Evolutionary conservation across 1,140 invertebrate genomes (phyloP), one percentile per base, ranked within the genome.

Genomic region (Lepidurus packardi): DNA sequence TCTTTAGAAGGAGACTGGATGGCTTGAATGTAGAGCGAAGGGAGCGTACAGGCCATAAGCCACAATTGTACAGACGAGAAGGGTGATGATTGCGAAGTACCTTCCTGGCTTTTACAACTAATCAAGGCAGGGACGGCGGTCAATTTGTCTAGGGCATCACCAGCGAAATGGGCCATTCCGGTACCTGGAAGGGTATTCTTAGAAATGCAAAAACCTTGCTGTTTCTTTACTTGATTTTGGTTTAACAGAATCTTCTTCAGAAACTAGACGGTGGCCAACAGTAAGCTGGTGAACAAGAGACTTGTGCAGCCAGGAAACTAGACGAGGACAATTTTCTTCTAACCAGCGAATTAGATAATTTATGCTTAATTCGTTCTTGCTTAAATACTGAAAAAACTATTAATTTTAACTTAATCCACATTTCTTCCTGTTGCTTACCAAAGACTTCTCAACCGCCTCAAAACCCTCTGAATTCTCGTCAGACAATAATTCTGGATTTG

Each of bases 281-380:
- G 91, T 91, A 41, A 95, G 84, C 77, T 91, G 89, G 83, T 94
- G 92, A 10, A 94, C 89, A 78, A 91, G 88, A 78, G 88, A 92
- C 83, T 92, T 90, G 84, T 95, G 93, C n/a, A 94, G 86, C 1
- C 92, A 90, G 21, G 91, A 85, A 11, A 94, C 87, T 21, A 94
- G 85, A 73, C 92, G 86, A 25, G 92, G 91, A 81, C 91, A 91
- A 86, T 94, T 90, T 80, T 90, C 88, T 80, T 89, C 88, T 16
- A 94, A 86, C 93, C 93, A 95, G 83, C 93, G 92, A 44, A 90
- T 89, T 41, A 94, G 89, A 82, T 90, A 95, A 80, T 90, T 89
- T 0, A 89, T 85, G 42, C 92, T 93, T 79, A 95, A 87, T 65
- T 85, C 86, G 73, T 90, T 88, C 85, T 94, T 93, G 34, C 89